A percentile compares a stretch with the other conserved stretches of the same genome.
These are phyloP conservation scores for Neopipo cinnamomea DNA, from an alignment of 2,113 vertebrate species.

Conservation along the genomic window DNA sequence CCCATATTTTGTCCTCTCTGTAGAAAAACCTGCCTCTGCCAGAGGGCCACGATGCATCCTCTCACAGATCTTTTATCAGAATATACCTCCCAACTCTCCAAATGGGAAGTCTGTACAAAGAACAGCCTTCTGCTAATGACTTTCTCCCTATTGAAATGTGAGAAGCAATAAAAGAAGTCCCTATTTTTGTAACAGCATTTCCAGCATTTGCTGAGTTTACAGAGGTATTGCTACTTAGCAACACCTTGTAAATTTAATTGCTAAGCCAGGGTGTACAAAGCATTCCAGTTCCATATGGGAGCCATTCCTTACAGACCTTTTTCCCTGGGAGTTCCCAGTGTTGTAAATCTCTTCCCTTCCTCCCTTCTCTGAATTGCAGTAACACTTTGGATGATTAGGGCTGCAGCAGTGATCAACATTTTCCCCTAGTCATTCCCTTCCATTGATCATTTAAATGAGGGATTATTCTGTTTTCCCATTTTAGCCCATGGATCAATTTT, in stretches of 20 bases:
- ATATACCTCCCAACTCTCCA: neutral
- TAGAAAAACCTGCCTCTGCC: neutral
- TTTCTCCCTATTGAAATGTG: slow-evolving; percentile 57
- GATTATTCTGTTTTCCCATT: slow-evolving; percentile 63
- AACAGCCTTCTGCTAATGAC: slow-evolving; percentile 47
- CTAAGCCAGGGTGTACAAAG: slow-evolving; percentile 49
- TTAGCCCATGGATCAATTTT: slow-evolving; percentile 52
- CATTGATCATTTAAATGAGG: slow-evolving; percentile 68
- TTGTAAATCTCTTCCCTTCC: slow-evolving; percentile 49
- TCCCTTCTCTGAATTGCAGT: slow-evolving; percentile 19
- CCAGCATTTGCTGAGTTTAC: slow-evolving; percentile 48
- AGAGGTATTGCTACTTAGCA: slow-evolving; percentile 47
- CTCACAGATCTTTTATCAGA: neutral
- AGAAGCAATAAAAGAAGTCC: slow-evolving; percentile 56
- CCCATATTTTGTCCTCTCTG: neutral
- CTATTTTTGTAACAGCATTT: slow-evolving; percentile 48
- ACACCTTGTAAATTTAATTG: slow-evolving; percentile 67
- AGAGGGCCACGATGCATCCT: neutral
- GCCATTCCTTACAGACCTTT: slow-evolving; percentile 47
- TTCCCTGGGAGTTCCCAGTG: slow-evolving; percentile 23
- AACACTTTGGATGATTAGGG: slow-evolving; percentile 58
- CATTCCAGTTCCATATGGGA: slow-evolving; percentile 64
- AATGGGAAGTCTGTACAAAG: slow-evolving; percentile 52
- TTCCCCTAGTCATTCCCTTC: slow-evolving; percentile 33
- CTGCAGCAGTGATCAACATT: slow-evolving; percentile 19